Percentiles rank a stretch among this genome's conserved stretches.
Evolutionary conservation across 2,888 invertebrate genomes (phyloP).

Genomic region (Nomada ferruginata): DNA sequence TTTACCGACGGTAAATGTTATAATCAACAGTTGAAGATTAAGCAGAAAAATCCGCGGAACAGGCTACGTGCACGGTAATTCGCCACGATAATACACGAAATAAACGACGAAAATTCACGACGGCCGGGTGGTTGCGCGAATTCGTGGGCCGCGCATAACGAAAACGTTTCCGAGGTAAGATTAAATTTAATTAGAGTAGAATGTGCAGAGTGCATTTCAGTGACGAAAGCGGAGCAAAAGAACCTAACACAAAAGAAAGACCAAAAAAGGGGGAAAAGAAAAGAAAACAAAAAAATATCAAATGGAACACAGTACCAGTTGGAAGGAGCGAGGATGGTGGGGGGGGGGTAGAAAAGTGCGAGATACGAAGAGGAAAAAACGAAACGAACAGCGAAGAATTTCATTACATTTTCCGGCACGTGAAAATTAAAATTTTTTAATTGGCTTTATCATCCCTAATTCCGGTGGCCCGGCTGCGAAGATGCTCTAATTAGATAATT

Average conservation of each 20-base stretch:
- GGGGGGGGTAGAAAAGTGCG: background rate
- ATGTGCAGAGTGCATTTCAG: slow-evolving; percentile 62
- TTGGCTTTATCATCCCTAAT: slow-evolving; percentile 54
- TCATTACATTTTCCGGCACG: slow-evolving; percentile 62
- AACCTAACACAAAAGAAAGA: slow-evolving; percentile 5
- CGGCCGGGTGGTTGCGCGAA: slow-evolving; percentile 27
- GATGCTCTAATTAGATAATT: slow-evolving; percentile 59
- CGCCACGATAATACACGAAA: slow-evolving; percentile 23
- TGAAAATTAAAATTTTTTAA: slow-evolving; percentile 64
- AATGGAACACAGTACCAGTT: slow-evolving; percentile 31
- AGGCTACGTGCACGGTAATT: slow-evolving; percentile 1
- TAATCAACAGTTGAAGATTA: background rate
- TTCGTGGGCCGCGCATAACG: slow-evolving; percentile 54
- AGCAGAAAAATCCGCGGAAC: background rate
- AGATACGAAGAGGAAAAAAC: slow-evolving; percentile 17
- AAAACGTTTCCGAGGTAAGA: slow-evolving; percentile 56
- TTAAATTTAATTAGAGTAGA: slow-evolving; percentile 63
- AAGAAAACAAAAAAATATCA: background rate
- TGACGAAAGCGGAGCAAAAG: slow-evolving; percentile 47
- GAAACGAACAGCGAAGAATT: slow-evolving; percentile 55
- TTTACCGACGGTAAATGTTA: background rate
- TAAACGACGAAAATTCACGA: slow-evolving; percentile 40
- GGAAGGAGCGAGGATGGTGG: background rate
- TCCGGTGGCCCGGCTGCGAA: slow-evolving; percentile 41
- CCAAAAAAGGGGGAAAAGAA: background rate